Base-by-base conservation (phyloP, 2,113 vertebrate genomes). In the Spea multiplicata region DNA sequence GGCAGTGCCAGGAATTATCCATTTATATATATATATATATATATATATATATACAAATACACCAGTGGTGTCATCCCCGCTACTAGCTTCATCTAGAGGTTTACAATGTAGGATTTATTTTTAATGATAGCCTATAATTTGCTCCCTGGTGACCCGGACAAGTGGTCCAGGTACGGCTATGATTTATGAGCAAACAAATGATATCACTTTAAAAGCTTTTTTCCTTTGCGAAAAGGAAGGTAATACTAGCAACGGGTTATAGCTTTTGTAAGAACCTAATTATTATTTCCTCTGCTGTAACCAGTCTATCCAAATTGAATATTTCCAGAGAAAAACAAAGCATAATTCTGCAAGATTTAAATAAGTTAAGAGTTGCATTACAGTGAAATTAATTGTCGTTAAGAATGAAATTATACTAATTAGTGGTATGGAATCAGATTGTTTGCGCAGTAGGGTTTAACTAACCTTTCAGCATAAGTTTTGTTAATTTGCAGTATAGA, bases 381-480 rank as follows among this genome's bases (percentile, higher is more conserved):
- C 55, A n/a, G 30, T 5, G 52, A 17, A 44, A 46, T n/a, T 68
- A 3, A 5, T 59, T 9, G 46, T 66, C 13, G 9, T 14, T n/a
- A 48, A 30, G 13, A 4, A 52, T 8, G 62, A 47, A 46, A 44
- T 44, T 62, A 46, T 13, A 13, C 12, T 75, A 76, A 76, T 76
- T 44, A 76, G 52, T 45, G 14, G 52, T 57, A 57, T 59, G 10
- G 59, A 57, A 76, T 48, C 57, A 13, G 57, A 52, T 59, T 66
- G 62, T 59, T 46, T 57, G 65, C 44, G 30, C 52, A 68, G 8
- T 47, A 57, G 13, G 57, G 55, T 69, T 10, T 69, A 69, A 68
- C 66, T 16, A 75, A 68, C 47, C 7, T 75, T 76, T 57, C 13
- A 48, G 8, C 6, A 66, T 59, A 76, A 59, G 48, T 68, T 76